Conservation (phyloP, 2,113 vertebrate genomes). For the Hypanus sabinus region DNA sequence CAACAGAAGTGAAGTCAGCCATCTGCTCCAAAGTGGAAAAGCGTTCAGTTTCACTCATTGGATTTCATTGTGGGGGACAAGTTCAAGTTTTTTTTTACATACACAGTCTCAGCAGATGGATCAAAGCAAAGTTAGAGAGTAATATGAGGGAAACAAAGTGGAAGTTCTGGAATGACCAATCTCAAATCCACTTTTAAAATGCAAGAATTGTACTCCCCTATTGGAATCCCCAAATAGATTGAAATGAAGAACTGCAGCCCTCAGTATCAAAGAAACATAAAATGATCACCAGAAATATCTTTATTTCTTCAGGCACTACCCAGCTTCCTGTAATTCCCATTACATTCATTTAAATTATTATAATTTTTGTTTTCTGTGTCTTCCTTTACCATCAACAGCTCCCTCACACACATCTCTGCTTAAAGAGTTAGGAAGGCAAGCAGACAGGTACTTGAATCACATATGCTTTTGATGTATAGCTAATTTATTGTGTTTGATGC, state of each 20-base stretch:
- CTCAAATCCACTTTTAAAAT: constrained; percentile 22
- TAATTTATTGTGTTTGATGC: constrained; percentile 6
- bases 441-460: not conserved
- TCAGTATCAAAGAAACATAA: not conserved
- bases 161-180: constrained; percentile 31
- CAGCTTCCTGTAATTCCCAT: not conserved
- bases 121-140: constrained; percentile 30
- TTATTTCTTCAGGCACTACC: not conserved
- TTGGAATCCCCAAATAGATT: constrained; percentile 19
- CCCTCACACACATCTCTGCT: not conserved
- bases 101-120: not conserved
- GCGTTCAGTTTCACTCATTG: constrained; percentile 30
- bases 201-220: not conserved
- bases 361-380: constrained; percentile 32
- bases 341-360: constrained; percentile 12
- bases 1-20: constrained; percentile 23
- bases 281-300: not conserved
- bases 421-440: not conserved
- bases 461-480: constrained; percentile 26
- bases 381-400: constrained; percentile 23
- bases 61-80: constrained; percentile 13
- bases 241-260: not conserved
- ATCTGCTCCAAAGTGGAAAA: constrained; percentile 22
- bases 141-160: constrained; percentile 17
- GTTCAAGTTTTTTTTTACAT: not conserved